Evolutionary conservation across 2,797 vertebrate genomes (phyloP).

Genomic region (Cynodonichthys magdalenae): DNA sequence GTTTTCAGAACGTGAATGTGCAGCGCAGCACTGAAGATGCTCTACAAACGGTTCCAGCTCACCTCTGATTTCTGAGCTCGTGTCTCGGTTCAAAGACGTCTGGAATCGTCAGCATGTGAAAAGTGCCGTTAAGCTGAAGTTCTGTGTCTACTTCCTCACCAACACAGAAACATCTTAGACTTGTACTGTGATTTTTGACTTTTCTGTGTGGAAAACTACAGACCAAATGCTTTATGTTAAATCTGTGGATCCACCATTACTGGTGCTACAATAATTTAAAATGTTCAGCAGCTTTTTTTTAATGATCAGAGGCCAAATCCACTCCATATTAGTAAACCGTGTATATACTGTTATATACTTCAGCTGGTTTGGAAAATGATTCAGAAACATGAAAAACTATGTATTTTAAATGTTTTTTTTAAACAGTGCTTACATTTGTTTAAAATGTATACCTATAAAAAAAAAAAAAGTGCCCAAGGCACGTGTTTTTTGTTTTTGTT

Average conservation of each 20-base stretch:
- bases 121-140: slow-evolving; percentile 11
- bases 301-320: slow-evolving; percentile 17
- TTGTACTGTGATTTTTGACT: slow-evolving; percentile 50
- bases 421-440: background rate
- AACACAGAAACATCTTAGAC: slow-evolving; percentile 13
- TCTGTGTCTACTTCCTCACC: slow-evolving; percentile 1
- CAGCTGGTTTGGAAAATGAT: slow-evolving; percentile 24
- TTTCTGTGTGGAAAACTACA: slow-evolving; percentile 20
- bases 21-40: slow-evolving; percentile 86
- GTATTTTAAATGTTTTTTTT: background rate
- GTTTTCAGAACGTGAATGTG: slow-evolving; percentile 85
- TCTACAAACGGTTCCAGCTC: slow-evolving; percentile 85
- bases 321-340: slow-evolving; percentile 25
- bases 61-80: slow-evolving; percentile 73
- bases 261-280: slow-evolving; percentile 14
- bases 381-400: slow-evolving; percentile 14
- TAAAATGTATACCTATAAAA: background rate
- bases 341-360: slow-evolving; percentile 26
- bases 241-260: slow-evolving; percentile 23
- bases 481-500: background rate
- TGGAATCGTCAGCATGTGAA: slow-evolving; percentile 25
- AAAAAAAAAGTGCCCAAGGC: background rate
- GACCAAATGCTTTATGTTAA: slow-evolving; percentile 37
- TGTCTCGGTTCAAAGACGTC: slow-evolving; percentile 1
- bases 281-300: slow-evolving; percentile 17